Base-by-base conservation (phyloP, 2,113 vertebrate species). In the Chloropsis hardwickii region DNA sequence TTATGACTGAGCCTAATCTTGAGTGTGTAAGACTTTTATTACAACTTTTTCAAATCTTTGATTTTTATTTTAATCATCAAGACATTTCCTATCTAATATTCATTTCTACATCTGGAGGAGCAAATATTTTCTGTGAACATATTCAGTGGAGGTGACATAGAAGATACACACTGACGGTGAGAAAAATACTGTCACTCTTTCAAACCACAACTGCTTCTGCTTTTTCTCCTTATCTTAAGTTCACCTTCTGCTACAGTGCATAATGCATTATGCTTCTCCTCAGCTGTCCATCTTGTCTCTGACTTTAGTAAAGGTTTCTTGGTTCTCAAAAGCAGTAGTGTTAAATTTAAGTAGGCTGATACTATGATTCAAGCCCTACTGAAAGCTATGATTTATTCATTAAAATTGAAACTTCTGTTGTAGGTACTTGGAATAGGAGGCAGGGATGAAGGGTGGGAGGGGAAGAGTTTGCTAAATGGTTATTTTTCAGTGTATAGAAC, bases 351-450 rank as follows among this genome's bases (percentile, higher is more conserved):
- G 65, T 51, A 90, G 33, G 35, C 23, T 79, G 39, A 47, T 51
- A n/a, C 16, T 71, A 28, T 72, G 33, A 92, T 76, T 90, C 66
- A 71, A 44, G 29, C 45, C 22, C 73, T 70, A 57, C 9, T 45
- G 50, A 91, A 95, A 88, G 42, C 47, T 78, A 21, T 61, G 31
- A 73, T 94, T 88, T 92, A 35, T 77, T 94, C 14, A 91, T 83
- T 95, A 69, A 85, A 82, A 90, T n/a, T 64, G 61, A 80, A 92
- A 81, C 3, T 86, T 87, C 37, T 88, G 13, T 88, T 92, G 58
- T 69, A 92, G 29, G 37, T 86, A 61, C 86, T 77, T 88, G 54
- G 31, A 90, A 90, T 72, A 11, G 22, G n/a, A 93, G 60, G 35
- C 60, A 90, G 23, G 4, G 4, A 84, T 28, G 40, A 67, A 91